Base-by-base conservation (phyloP, 2,113 vertebrate genomes). In the Centropus bengalensis region DNA sequence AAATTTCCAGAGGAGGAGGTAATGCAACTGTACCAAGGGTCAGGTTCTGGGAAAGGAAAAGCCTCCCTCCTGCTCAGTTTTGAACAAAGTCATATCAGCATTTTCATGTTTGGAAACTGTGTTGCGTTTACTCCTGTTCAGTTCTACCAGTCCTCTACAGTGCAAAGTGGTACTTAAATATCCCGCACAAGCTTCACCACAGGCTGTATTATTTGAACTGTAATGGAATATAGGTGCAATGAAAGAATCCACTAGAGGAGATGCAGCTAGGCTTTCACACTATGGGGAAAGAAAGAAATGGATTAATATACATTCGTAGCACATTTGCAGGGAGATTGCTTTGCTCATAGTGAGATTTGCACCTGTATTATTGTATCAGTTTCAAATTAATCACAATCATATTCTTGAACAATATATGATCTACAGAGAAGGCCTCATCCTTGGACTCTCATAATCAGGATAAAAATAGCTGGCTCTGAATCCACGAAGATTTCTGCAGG, bases 311-410 rank as follows among this genome's bases (percentile, higher is more conserved):
- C 54, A 91, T 95, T 94, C 88, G 36, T 12, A 22, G 86, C 32
- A 84, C 93, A 93, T 86, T 92, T 91, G 66, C 81, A 95, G 88
- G 92, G 89, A 90, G 86, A 95, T 94, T 88, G 82, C 77, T 95
- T 78, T 84, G 22, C 74, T 84, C 58, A 73, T 62, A 93, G 76
- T 16, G 24, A 93, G 91, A 91, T 90, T 92, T 96, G 54, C 66
- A 96, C 94, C 80, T 81, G 69, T 94, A 91, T 90, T 96, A 96
- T 93, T 95, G 82, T 95, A 92, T 96, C 96, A 71, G 60, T 94
- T 95, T 88, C 92, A 95, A 95, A 96, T 94, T 93, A 96, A 93
- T 86, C 91, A 91, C 73, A 92, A 96, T 95, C 82, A 81, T 60
- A 84, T 78, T 75, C 74, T 92, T 89, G 89, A 89, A 56, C 83